Conservation (phyloP, 2,113 vertebrate species). For the Macaca fascicularis region DNA sequence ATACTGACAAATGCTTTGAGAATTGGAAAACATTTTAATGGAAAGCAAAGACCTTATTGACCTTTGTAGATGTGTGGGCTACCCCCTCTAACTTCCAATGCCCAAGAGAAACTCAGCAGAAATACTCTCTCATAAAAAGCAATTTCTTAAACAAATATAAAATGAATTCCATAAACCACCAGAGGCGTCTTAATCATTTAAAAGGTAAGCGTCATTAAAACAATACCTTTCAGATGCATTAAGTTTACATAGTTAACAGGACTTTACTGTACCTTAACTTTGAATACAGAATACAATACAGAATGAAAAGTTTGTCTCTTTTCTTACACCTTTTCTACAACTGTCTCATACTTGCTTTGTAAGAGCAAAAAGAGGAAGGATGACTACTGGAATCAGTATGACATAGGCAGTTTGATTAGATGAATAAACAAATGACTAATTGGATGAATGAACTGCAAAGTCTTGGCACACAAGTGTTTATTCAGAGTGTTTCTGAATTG, state of each 20-base stretch:
- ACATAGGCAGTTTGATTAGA: not conserved
- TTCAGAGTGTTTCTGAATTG: not conserved
- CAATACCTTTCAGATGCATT: not conserved
- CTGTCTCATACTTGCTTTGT: not conserved
- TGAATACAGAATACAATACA: not conserved
- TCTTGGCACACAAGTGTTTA: not conserved
- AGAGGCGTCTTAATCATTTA: constrained; percentile 20
- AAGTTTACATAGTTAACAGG: not conserved
- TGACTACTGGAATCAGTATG: not conserved
- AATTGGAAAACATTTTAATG: constrained; percentile 67
- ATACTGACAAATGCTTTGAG: not conserved
- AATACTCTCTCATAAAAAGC: constrained; percentile 46
- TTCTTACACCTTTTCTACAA: constrained; percentile 8
- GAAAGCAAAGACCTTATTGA: constrained; percentile 53
- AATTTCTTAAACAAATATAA: constrained; percentile 43
- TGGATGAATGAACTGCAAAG: not conserved
- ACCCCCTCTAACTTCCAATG: not conserved
- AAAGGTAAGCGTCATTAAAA: constrained; percentile 31
- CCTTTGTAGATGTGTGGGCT: constrained; percentile 52
- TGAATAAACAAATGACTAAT: not conserved
- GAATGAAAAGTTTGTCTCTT: constrained; percentile 5
- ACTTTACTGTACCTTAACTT: constrained; percentile 29
- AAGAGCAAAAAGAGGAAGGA: constrained; percentile 36
- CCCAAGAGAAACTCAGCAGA: constrained; percentile 43
- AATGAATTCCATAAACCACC: constrained; percentile 60